Percentiles rank a stretch among this genome's conserved stretches.
phyloP scores from a whole-genome alignment of 2,888 invertebrate genomes.

The Campoletis raptor region DNA sequence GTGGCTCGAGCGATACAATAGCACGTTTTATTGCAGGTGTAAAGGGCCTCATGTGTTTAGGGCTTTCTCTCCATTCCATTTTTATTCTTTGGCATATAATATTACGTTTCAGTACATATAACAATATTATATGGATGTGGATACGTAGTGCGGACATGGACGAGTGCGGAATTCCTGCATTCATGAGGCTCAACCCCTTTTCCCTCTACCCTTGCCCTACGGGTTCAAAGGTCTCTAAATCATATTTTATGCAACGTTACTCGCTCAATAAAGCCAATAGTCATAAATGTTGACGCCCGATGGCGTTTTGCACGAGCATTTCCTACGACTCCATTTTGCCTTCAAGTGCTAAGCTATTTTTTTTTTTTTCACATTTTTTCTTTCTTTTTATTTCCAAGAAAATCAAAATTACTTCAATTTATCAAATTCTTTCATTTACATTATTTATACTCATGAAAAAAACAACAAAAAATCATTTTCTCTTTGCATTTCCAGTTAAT shows the following conservation, averaged over 20 bases:
- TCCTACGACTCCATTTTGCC: conserved; percentile 9
- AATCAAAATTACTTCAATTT: neutral
- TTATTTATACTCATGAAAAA: neutral
- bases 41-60: conserved; percentile 58
- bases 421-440: neutral
- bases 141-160: conserved; percentile 52
- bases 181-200: conserved; percentile 33
- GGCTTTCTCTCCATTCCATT: conserved; percentile 20
- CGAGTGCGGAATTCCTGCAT: conserved; percentile 52
- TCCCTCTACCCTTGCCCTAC: neutral
- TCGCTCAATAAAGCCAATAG: conserved; percentile 75
- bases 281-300: conserved; percentile 73
- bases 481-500: neutral
- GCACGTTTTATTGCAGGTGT: conserved; percentile 71
- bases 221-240: conserved; percentile 77
- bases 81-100: conserved; percentile 37
- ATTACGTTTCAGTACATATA: conserved; percentile 28
- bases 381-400: neutral
- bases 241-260: conserved; percentile 78
- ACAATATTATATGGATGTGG: neutral
- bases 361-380: neutral
- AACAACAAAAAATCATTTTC: neutral
- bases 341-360: neutral
- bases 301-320: conserved; percentile 61
- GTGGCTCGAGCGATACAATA: conserved; percentile 17